Evolutionary conservation across 23 tunicate genomes (phyloP), one percentile per base, ranked within the genome.

Genomic region (Oikopleura vanhoeffeni): DNA sequence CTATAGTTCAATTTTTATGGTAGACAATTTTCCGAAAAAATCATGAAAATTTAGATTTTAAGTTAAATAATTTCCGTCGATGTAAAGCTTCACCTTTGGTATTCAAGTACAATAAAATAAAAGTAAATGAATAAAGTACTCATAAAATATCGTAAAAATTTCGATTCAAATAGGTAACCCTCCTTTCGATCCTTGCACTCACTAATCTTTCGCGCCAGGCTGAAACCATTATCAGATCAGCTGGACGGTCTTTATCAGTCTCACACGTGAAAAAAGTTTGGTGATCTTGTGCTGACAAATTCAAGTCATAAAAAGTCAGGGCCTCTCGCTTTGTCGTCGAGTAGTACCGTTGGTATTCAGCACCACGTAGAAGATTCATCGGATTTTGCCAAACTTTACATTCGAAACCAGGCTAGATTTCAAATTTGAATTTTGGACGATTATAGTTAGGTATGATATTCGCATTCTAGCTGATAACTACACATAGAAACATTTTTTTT

Each of bases 301-400:
- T 91, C 89, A 91, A 86, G 87, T 91, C 97, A 58, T 91, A 91
- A 79, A 85, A 91, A 13, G 97, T 91, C 13, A 91, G 86, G 1
- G 97, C 88, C 84, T 91, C 91, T 76, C 83, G 83, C 40, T 91
- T 91, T 39, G 97, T 91, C 27, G 89, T 91, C 91, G 90, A 91
- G 41, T 89, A 87, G 86, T 87, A 91, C 91, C 97, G 79, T 41
- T 91, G 87, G 82, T 91, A 91, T 77, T 91, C 97, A 1, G 90
- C 83, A 39, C 97, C 97, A 0, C 97, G 87, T 1, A 91, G 76
- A 0, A 91, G 84, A 85, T 91, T 91, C 83, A 91, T 39, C 40
- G 97, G 97, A 83, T 91, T 91, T 76, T 87, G 84, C 97, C 97
- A 91, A 0, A 91, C 97, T 91, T 91, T 91, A 82, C 90, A 91